These are phyloP conservation scores for Eucidaris tribuloides DNA, from an alignment of 35 echinoderm and acorn worm species.

Conservation along the genomic window DNA sequence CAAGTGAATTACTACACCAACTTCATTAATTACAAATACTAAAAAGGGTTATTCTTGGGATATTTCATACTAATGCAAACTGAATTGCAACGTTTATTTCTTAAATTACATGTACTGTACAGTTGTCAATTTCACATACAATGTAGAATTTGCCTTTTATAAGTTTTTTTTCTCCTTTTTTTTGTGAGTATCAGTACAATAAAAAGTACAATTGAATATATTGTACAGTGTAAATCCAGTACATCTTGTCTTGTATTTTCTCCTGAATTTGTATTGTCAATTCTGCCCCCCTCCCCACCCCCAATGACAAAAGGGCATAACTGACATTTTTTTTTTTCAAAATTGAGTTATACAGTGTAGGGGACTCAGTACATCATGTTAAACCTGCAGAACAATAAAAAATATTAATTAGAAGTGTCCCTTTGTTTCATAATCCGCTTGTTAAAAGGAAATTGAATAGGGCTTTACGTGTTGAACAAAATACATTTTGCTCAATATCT, in stretches of 20 bases:
- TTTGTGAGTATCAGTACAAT: conserved; percentile 22
- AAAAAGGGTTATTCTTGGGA: not conserved
- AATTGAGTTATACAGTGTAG: too few species aligned
- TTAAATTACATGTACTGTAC: not conserved
- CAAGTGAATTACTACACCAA: not conserved
- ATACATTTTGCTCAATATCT: too few species aligned
- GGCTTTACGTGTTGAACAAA: too few species aligned
- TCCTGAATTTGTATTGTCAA: not conserved
- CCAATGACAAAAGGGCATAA: too few species aligned
- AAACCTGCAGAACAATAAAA: too few species aligned
- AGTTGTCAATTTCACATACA: not conserved
- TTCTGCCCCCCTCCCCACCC: too few species aligned
- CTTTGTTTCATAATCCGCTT: too few species aligned
- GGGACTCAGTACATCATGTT: too few species aligned
- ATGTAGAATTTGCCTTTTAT: not conserved
- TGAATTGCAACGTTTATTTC: not conserved
- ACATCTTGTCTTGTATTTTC: not conserved
- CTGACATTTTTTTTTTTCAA: too few species aligned
- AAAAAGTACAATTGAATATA: conserved; percentile 8
- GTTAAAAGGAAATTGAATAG: too few species aligned
- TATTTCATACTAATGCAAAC: not conserved
- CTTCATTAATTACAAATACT: not conserved
- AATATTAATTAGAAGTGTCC: too few species aligned
- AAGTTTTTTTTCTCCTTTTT: not conserved
- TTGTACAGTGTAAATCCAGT: conserved; percentile 18